Base-by-base conservation (phyloP, 1,140 invertebrate species). In the Rhagoletis zephyria region DNA sequence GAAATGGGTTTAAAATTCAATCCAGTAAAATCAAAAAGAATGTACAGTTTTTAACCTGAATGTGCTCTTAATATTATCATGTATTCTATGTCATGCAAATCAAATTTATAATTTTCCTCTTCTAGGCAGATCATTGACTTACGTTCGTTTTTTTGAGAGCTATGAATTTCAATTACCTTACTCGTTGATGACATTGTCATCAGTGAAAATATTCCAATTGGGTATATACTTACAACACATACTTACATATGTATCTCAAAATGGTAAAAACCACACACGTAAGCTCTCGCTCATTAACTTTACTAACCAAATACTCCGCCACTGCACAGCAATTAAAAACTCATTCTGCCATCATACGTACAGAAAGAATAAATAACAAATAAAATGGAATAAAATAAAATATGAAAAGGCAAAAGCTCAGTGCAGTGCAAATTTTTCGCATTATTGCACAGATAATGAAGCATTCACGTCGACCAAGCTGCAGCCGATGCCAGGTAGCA, bases 361-460 rank as follows among this genome's bases (percentile, higher is more conserved):
- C 12, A 63, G 12, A 12, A 63, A 63, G n/a, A 16, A 30, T 30
- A 30, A 77, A 45, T 19, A 48, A 51, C 16, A 30, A 19, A 67
- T 67, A 40, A 67, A 67, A 67, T 67, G 16, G 48, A 51, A 14
- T 48, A 12, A 81, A 56, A 59, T 81, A 56, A 56, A 56, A 81
- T 81, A 81, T 56, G 40, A 56, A 56, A 48, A 56, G 48, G n/a
- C 74, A 81, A 56, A 81, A 56, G 48, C 74, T 81, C 48, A 56
- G 5, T 30, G 74, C 74, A 81, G 74, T 81, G 74, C 74, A 81
- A 19, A 81, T 81, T 81, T 81, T 81, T 81, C 74, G n/a, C 74
- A 81, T 81, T 81, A 14, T n/a, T 81, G 48, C 74, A 59, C 74
- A 81, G 74, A 81, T 81, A 56, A 81, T 56, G 74, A 81, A 81